These are phyloP conservation scores for Solenopsis invicta DNA, from an alignment of 1,140 invertebrate genomes.

Conservation along the genomic window DNA sequence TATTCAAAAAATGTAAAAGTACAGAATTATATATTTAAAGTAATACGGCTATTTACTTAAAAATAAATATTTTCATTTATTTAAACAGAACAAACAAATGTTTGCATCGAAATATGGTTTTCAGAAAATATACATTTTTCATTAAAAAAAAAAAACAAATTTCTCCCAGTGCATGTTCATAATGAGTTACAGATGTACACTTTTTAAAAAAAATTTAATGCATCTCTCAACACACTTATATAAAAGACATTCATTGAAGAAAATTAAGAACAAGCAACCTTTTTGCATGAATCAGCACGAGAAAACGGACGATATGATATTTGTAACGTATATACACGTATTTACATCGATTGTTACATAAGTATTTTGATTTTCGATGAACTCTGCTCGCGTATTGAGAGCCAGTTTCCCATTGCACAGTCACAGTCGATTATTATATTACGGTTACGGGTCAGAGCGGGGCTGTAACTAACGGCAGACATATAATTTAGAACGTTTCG, in stretches of 20 bases:
- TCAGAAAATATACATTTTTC: too few relatives aligned
- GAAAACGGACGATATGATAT: not conserved
- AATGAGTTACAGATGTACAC: not conserved
- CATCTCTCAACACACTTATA: not conserved
- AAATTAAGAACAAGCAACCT: not conserved
- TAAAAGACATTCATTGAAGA: not conserved
- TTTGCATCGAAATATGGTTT: too few relatives aligned
- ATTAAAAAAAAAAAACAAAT: too few relatives aligned
- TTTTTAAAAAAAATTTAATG: not conserved
- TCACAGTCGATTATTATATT: conserved; percentile 29
- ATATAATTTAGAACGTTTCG: conserved; percentile 39
- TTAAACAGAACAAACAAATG: too few relatives aligned
- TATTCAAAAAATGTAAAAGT: too few relatives aligned
- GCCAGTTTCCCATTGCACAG: not conserved
- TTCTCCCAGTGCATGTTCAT: too few relatives aligned
- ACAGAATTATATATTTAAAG: too few relatives aligned
- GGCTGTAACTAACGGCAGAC: not conserved
- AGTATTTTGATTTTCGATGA: conserved; percentile 8
- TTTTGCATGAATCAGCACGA: not conserved
- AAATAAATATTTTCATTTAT: too few relatives aligned
- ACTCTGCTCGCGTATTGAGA: not conserved
- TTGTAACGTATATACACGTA: not conserved
- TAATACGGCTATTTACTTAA: too few relatives aligned
- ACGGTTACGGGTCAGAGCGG: conserved; percentile 33
- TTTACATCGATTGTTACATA: not conserved